phyloP scores from a whole-genome alignment of 2,888 invertebrate species.

The Halictus quadricinctus region DNA sequence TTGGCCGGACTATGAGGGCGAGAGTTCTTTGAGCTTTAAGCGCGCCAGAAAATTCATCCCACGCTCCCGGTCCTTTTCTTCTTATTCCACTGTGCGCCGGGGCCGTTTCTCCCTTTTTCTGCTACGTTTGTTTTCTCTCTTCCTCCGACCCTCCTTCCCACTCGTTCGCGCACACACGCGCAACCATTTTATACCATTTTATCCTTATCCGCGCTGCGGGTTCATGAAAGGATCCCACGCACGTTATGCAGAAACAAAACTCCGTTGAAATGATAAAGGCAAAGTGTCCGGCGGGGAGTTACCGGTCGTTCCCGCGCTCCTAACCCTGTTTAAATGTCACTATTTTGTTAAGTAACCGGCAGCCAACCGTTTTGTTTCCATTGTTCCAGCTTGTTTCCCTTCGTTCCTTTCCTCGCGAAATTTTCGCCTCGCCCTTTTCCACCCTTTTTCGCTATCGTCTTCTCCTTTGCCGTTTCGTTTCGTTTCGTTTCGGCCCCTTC shows the following conservation, averaged over 20 bases:
- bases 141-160: background rate
- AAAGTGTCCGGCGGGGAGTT: constrained; percentile 34
- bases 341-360: constrained; percentile 27
- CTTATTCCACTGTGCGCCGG: background rate
- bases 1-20: constrained; percentile 65
- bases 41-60: constrained; percentile 70
- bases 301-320: constrained; percentile 17
- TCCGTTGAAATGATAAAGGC: constrained; percentile 55
- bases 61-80: constrained; percentile 14
- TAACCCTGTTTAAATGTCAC: constrained; percentile 32
- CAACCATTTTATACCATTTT: background rate
- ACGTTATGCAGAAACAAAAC: constrained; percentile 51
- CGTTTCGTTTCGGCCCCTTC: background rate
- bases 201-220: constrained; percentile 22
- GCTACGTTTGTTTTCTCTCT: background rate
- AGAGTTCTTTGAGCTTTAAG: constrained; percentile 71
- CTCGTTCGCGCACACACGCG: background rate
- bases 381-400: background rate
- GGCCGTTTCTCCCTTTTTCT: background rate
- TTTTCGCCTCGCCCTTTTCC: background rate
- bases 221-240: constrained; percentile 55
- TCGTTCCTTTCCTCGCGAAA: constrained; percentile 1
- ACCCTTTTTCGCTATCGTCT: background rate
- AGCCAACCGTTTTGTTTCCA: background rate
- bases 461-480: background rate